Evolutionary conservation across 1,140 invertebrate genomes (phyloP).

Genomic region (Plectus sambesii): DNA sequence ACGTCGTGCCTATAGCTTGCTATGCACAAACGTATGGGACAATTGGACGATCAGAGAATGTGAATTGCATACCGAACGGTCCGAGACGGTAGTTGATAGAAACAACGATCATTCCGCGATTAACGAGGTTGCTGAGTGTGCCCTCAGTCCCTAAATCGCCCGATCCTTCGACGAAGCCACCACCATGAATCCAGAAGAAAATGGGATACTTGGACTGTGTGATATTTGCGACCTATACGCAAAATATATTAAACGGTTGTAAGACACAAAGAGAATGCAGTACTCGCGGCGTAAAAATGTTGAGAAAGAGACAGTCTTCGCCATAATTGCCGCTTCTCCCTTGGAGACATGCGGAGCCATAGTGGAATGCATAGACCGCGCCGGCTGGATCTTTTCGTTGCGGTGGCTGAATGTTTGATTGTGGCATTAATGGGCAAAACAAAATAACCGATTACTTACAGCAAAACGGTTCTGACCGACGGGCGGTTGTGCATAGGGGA

Average conservation of each 20-base stretch:
- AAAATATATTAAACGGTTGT: too few species aligned
- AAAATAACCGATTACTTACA: too few species aligned
- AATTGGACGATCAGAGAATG: too few species aligned
- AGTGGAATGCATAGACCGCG: neutral
- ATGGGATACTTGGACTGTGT: slow-evolving; percentile 10
- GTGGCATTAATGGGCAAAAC: too few species aligned
- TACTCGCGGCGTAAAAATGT: slow-evolving; percentile 14
- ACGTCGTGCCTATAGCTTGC: slow-evolving; percentile 25
- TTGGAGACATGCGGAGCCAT: slow-evolving; percentile 5
- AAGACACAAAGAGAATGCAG: too few species aligned
- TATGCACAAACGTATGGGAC: neutral
- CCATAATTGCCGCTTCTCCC: neutral
- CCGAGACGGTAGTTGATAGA: slow-evolving; percentile 44
- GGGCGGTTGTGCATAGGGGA: slow-evolving; percentile 14
- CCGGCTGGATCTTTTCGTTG: slow-evolving; percentile 9
- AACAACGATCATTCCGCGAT: slow-evolving; percentile 38
- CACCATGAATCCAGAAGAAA: slow-evolving; percentile 24
- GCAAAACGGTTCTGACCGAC: slow-evolving; percentile 2
- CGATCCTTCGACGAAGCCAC: slow-evolving; percentile 13
- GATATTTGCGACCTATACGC: neutral
- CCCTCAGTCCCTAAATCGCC: slow-evolving; percentile 10
- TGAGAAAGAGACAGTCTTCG: slow-evolving; percentile 18
- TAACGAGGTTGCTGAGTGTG: slow-evolving; percentile 9
- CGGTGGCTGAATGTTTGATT: too few species aligned
- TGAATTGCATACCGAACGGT: slow-evolving; percentile 24